Percentiles rank a stretch among this genome's conserved stretches.
These are phyloP conservation scores for Coronaproctus castanopsis DNA, from an alignment of 2,888 invertebrate species.

Conservation along the genomic window DNA sequence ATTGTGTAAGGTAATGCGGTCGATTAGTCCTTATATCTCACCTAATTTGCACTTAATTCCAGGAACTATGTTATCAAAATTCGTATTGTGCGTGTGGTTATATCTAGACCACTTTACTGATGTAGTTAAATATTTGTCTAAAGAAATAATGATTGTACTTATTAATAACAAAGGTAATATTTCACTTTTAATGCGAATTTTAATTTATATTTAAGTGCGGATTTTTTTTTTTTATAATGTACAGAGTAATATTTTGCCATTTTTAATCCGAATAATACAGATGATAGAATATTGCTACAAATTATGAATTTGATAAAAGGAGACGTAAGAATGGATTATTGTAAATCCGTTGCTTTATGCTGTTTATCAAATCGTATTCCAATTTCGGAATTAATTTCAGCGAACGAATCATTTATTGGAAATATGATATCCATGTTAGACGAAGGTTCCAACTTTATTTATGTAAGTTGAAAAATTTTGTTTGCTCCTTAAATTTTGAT, in stretches of 20 bases:
- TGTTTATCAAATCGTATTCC: neutral
- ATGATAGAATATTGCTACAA: neutral
- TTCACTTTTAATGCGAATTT: neutral
- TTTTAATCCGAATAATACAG: neutral
- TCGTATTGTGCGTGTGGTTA: conserved; percentile 33
- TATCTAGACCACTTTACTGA: conserved; percentile 44
- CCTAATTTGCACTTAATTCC: neutral
- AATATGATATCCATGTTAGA: neutral
- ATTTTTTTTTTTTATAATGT: no score
- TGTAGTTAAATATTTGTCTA: conserved; percentile 38
- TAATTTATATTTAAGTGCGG: no score
- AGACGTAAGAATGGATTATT: neutral
- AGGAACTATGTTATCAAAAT: neutral
- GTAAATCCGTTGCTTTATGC: neutral
- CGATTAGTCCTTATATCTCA: neutral
- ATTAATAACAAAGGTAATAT: conserved; percentile 25
- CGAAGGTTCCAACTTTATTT: neutral
- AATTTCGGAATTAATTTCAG: neutral
- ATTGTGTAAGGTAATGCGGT: neutral
- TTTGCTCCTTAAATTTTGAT: neutral
- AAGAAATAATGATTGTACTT: conserved; percentile 31
- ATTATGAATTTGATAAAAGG: neutral
- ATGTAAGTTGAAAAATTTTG: neutral
- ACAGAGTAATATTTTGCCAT: no score
- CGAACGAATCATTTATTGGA: neutral